Conservation (phyloP, 2,888 invertebrate genomes). For the Halocaridina rubra region DNA sequence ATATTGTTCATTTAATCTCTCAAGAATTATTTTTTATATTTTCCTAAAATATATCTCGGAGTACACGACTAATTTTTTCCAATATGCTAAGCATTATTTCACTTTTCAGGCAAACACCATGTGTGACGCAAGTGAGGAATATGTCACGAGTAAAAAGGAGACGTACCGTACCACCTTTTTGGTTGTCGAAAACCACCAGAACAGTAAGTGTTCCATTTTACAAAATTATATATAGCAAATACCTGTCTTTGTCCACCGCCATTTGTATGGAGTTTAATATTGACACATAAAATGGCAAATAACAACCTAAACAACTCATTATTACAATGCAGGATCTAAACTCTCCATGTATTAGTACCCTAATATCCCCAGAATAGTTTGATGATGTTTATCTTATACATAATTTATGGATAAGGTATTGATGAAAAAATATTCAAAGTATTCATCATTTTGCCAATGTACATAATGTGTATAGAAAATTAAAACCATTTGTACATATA, state of each 20-base stretch:
- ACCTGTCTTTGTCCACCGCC: too few relatives aligned
- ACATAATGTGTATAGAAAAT: too few relatives aligned
- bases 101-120: neutral
- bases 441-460: too few relatives aligned
- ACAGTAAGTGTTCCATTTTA: slow-evolving; percentile 22
- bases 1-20: neutral
- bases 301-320: neutral
- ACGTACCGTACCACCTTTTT: slow-evolving; percentile 46
- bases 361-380: neutral
- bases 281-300: neutral
- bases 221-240: too few relatives aligned
- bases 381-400: too few relatives aligned
- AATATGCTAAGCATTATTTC: neutral
- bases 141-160: slow-evolving; percentile 49
- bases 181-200: slow-evolving; percentile 50
- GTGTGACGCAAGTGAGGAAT: neutral
- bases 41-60: too few relatives aligned
- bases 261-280: neutral
- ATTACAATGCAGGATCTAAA: neutral
- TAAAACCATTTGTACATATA: too few relatives aligned
- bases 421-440: too few relatives aligned
- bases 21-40: too few relatives aligned
- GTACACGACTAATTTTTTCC: neutral
- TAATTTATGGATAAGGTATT: too few relatives aligned
- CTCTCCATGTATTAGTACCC: neutral